Evolutionary conservation across 2,797 vertebrate genomes (phyloP).

Genomic region (Esox masquinongy): DNA sequence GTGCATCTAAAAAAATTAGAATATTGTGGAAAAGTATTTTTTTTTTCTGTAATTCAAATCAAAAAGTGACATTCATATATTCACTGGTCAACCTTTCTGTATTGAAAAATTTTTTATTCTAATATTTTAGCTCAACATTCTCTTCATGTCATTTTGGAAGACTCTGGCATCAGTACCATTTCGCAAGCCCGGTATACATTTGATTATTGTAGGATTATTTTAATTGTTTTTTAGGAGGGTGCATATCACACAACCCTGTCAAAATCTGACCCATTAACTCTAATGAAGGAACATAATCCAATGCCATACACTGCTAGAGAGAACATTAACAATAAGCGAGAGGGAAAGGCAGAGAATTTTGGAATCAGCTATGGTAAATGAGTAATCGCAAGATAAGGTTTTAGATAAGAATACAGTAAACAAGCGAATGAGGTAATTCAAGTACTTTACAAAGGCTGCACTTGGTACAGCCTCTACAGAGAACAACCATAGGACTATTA

Average conservation of each 20-base stretch:
- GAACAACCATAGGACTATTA: not conserved
- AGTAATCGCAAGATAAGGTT: slow-evolving; percentile 59
- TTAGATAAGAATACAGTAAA: slow-evolving; percentile 44
- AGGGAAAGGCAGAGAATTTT: slow-evolving; percentile 34
- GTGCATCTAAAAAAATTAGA: too few relatives aligned
- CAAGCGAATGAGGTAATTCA: slow-evolving; percentile 39
- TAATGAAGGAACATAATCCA: slow-evolving; percentile 57
- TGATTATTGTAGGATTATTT: too few relatives aligned
- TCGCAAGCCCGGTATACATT: too few relatives aligned
- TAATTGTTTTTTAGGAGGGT: too few relatives aligned
- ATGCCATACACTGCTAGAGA: slow-evolving; percentile 54
- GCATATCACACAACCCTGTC: slow-evolving; percentile 28
- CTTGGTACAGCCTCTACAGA: slow-evolving; percentile 15
- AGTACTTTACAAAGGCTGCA: slow-evolving; percentile 8
- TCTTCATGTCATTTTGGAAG: too few relatives aligned
- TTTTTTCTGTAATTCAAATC: too few relatives aligned
- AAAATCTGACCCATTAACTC: slow-evolving; percentile 52
- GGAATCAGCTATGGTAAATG: slow-evolving; percentile 32
- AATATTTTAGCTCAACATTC: too few relatives aligned
- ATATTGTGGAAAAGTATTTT: too few relatives aligned
- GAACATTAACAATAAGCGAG: slow-evolving; percentile 33
- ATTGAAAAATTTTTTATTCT: too few relatives aligned
- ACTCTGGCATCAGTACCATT: too few relatives aligned
- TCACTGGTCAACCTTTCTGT: too few relatives aligned
- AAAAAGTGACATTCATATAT: too few relatives aligned